These are phyloP conservation scores for Chrysocyon brachyurus DNA, from an alignment of 2,797 vertebrate species.

Conservation along the genomic window DNA sequence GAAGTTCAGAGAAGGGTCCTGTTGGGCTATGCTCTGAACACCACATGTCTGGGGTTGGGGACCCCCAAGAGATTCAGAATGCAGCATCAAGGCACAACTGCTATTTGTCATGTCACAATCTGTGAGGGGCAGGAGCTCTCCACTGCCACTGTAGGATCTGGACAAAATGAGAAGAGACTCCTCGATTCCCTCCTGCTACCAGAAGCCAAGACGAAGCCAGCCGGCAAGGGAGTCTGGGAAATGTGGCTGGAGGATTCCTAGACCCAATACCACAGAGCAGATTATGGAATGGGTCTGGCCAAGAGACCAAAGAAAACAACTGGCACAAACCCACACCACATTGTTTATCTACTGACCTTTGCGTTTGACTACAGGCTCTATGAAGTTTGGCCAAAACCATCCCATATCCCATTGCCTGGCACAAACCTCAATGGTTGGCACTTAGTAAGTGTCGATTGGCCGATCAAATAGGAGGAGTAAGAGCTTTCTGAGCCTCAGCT, in stretches of 20 bases:
- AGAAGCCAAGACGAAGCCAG: background rate
- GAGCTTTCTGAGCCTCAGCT: background rate
- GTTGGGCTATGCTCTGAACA: background rate
- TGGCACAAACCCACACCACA: background rate
- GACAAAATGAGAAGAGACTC: background rate
- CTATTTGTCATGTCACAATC: background rate
- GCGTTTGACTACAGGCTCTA: background rate
- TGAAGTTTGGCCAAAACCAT: background rate
- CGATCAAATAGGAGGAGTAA: background rate
- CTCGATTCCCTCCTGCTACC: background rate
- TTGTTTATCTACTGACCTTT: background rate
- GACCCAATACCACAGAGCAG: background rate
- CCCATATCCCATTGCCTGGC: background rate
- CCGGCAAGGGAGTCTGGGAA: background rate
- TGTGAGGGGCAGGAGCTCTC: background rate
- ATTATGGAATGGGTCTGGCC: background rate
- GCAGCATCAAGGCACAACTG: accelerated
- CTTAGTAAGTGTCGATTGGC: background rate
- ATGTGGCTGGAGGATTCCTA: background rate
- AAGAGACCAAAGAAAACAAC: background rate
- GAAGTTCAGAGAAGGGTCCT: background rate
- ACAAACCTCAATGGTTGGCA: background rate
- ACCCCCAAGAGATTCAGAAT: background rate
- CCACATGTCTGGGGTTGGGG: background rate
- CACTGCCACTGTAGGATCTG: background rate